Base-by-base conservation (phyloP, 2,113 vertebrate genomes). In the Phylloscopus trochiloides region DNA sequence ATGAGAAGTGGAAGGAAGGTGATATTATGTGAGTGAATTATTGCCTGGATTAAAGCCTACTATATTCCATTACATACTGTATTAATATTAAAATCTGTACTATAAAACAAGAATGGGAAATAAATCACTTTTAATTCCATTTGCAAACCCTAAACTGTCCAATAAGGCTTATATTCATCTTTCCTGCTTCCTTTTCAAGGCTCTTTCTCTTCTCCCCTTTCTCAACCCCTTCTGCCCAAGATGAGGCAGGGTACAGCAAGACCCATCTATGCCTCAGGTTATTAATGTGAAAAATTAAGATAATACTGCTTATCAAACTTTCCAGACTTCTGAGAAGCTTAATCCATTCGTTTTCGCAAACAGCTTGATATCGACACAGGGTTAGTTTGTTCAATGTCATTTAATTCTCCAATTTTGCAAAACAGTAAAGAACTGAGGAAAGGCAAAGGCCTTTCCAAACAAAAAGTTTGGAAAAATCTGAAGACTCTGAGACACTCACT, bases 11-110 rank as follows among this genome's bases (percentile, higher is more conserved):
- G 81, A 86, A 88, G 81, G 61, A 90, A 92, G 77, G 88, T 91
- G 90, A 29, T 90, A 86, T 22, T 87, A 86, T 22, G 9, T 17
- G 62, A 71, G 42, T 94, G 92, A 97, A 91, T 96, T 94, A 96
- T 84, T 94, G 86, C 38, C 71, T 90, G 74, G 83, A 95, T 82
- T 91, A 94, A 81, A 93, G 88, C 68, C 81, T 84, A 78, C 83
- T 70, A 76, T 82, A 94, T 94, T 90, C 88, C 76, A 89, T 96
- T 96, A 96, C 81, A 75, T 47, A 76, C 45, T 82, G 19, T 88
- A 95, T 97, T 95, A 96, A 96, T 96, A 97, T 95, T 96, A 95
- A 96, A 94, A 85, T 80, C 68, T 21, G 55, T 72, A 67, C 65
- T 54, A 92, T 95, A 84, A 96, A 94, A 86, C 72, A 91, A 94